Evolutionary conservation across 92 coral and sea anemone species (phyloP).

Genomic region (Parazoanthus darwini): DNA sequence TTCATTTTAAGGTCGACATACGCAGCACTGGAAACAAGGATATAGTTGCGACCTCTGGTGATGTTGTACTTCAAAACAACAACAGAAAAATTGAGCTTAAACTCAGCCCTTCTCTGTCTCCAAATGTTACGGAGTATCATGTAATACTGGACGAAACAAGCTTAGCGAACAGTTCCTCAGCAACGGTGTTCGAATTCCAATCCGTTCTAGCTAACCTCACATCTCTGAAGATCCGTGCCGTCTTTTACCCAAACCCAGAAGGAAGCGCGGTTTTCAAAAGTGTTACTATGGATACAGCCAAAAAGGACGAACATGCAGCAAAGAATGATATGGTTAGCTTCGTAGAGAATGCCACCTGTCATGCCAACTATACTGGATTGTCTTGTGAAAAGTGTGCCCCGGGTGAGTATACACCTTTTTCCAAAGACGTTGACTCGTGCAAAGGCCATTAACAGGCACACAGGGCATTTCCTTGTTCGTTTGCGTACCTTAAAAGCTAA

Average conservation of each 20-base stretch:
- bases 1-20: neutral
- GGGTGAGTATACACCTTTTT: constrained; percentile 49
- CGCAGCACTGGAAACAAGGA: neutral
- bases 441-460: too few relatives aligned
- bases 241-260: constrained; percentile 45
- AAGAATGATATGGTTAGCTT: constrained; percentile 52
- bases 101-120: constrained; percentile 56
- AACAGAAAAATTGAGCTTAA: constrained; percentile 45
- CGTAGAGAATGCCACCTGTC: constrained; percentile 84
- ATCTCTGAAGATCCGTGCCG: constrained; percentile 68
- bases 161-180: constrained; percentile 34
- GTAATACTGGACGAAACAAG: constrained; percentile 72
- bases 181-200: constrained; percentile 75
- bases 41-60: constrained; percentile 13
- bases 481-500: too few relatives aligned
- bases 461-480: too few relatives aligned
- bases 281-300: constrained; percentile 69
- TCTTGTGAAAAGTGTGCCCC: constrained; percentile 84
- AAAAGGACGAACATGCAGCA: constrained; percentile 31
- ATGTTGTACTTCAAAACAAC: constrained; percentile 55
- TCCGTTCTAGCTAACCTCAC: constrained; percentile 80
- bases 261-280: constrained; percentile 65
- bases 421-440: too few relatives aligned
- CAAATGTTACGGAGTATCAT: constrained; percentile 49
- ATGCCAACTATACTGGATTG: constrained; percentile 86